These are phyloP conservation scores for Pseudomyrmex gracilis DNA, from an alignment of 1,140 invertebrate species.

Conservation along the genomic window DNA sequence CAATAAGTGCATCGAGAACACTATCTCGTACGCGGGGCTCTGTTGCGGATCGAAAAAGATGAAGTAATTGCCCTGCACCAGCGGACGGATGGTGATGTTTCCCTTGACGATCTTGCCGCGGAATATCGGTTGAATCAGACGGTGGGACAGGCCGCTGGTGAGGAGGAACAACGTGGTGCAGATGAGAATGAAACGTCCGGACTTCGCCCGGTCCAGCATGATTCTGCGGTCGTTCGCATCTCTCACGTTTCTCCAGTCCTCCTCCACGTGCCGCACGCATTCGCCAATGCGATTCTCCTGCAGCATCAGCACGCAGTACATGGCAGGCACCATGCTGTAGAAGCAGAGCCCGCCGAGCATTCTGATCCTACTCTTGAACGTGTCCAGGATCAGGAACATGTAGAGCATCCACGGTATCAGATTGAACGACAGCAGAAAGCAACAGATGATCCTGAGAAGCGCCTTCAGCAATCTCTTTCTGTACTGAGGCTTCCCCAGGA, in stretches of 20 bases:
- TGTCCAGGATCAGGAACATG: conserved; percentile 34
- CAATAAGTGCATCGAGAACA: conserved; percentile 52
- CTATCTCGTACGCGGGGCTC: conserved; percentile 61
- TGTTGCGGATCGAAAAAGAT: conserved; percentile 57
- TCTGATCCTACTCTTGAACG: conserved; percentile 8
- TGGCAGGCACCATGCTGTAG: neutral
- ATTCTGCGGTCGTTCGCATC: conserved; percentile 19
- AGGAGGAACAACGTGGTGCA: conserved; percentile 53
- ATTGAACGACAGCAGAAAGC: conserved; percentile 38
- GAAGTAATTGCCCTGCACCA: conserved; percentile 47
- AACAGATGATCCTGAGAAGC: neutral
- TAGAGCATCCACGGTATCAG: conserved; percentile 35
- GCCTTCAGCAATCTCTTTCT: neutral
- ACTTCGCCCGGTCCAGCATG: conserved; percentile 53
- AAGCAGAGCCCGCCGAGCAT: conserved; percentile 31
- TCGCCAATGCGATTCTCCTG: conserved; percentile 25
- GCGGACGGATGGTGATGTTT: conserved; percentile 41
- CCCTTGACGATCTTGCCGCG: conserved; percentile 29
- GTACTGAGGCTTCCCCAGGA: neutral
- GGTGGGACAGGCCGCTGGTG: conserved; percentile 50
- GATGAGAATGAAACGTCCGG: conserved; percentile 47
- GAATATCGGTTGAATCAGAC: conserved; percentile 57
- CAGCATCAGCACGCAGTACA: conserved; percentile 43
- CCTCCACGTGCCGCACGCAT: conserved; percentile 56
- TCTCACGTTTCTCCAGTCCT: conserved; percentile 56